Conservation (phyloP, 2,888 invertebrate genomes). For the Aplocera efformata region DNA sequence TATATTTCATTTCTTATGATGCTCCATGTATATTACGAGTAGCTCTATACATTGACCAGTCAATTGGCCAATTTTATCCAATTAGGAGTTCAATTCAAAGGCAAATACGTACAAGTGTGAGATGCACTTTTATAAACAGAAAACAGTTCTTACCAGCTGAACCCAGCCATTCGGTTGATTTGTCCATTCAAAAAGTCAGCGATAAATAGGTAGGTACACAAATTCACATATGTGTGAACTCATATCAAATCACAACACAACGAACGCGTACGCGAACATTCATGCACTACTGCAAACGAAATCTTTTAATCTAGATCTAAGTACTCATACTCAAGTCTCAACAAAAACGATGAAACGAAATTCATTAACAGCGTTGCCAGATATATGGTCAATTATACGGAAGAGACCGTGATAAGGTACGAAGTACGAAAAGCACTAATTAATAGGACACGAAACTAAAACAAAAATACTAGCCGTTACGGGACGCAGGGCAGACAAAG, state of each 20-base stretch:
- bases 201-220: slow-evolving; percentile 46
- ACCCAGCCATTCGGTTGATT: slow-evolving; percentile 80
- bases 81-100: slow-evolving; percentile 52
- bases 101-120: slow-evolving; percentile 56
- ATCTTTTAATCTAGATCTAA: no score
- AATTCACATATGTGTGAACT: slow-evolving; percentile 35
- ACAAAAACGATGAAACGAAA: background rate
- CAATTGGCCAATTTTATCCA: slow-evolving; percentile 60
- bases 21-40: background rate
- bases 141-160: slow-evolving; percentile 70
- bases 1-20: background rate
- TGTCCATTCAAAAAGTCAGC: slow-evolving; percentile 70
- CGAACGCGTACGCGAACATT: slow-evolving; percentile 14
- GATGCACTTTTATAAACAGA: slow-evolving; percentile 45
- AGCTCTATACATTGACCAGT: slow-evolving; percentile 30
- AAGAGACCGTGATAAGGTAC: no score
- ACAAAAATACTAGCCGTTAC: no score
- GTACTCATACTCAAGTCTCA: no score
- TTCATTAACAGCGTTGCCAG: no score
- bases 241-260: slow-evolving; percentile 33
- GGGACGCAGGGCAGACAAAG: no score
- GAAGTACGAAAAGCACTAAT: no score
- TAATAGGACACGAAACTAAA: no score
- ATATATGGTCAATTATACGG: no score
- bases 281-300: no score